These are phyloP conservation scores for Dromiciops gliroides DNA, from an alignment of 2,113 vertebrate genomes.

Conservation along the genomic window DNA sequence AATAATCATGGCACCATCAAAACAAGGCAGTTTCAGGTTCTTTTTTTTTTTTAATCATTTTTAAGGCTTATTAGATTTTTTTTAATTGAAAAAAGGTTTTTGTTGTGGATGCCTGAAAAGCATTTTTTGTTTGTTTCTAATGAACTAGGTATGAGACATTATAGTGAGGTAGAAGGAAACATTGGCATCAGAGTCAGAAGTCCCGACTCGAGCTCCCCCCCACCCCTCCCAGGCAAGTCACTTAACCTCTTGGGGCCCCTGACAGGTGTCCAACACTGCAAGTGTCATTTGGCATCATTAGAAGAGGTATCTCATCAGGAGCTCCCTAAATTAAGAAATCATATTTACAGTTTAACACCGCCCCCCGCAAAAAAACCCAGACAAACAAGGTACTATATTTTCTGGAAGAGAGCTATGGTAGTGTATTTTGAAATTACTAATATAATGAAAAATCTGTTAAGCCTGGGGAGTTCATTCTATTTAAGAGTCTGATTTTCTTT, in stretches of 20 bases:
- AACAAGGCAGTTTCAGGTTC: accelerated
- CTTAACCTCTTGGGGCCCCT: background rate
- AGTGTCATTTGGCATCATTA: background rate
- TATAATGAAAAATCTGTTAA: accelerated
- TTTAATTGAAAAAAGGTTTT: background rate
- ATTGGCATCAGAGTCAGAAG: background rate
- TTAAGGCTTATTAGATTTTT: background rate
- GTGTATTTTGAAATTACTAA: background rate
- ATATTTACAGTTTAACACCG: background rate
- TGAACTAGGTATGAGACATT: background rate
- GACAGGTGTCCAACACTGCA: background rate
- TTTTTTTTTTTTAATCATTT: background rate
- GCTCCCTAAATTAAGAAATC: background rate
- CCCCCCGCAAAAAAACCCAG: background rate
- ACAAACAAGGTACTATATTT: background rate
- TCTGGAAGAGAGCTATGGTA: background rate
- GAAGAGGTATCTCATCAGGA: background rate
- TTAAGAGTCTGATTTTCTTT: background rate
- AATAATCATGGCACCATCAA: background rate
- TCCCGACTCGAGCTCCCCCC: too few relatives aligned
- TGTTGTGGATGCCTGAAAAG: background rate
- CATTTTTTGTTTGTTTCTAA: background rate
- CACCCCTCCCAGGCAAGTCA: background rate
- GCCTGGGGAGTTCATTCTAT: too few relatives aligned
- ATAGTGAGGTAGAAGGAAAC: background rate